Conservation (phyloP, 2,113 vertebrate genomes). For the Macaca fascicularis region T2T-MFA8v1.1 NC_088375.1:150948501-150949000, state of each 20-base stretch:
- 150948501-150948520: neutral
- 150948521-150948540: constrained; percentile 16
- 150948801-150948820: constrained; percentile 89
- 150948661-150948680: constrained; percentile 79
- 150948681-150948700: constrained; percentile 86
- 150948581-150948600: constrained; percentile 19
- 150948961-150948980: constrained; percentile 93
- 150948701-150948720: constrained; percentile 87
- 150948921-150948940: constrained; percentile 93
- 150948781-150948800: constrained; percentile 85
- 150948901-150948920: constrained; percentile 91
- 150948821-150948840: constrained; percentile 90
- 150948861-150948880: constrained; percentile 92
- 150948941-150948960: constrained; percentile 93
- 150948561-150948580: neutral
- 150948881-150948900: constrained; percentile 96
- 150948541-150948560: neutral
- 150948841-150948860: constrained; percentile 88
- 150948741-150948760: constrained; percentile 82
- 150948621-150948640: constrained; percentile 65
- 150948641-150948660: constrained; percentile 80
- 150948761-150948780: constrained; percentile 88
- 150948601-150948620: constrained; percentile 60
- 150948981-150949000: constrained; percentile 86
- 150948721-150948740: constrained; percentile 85